These are phyloP conservation scores for Nebria salina DNA, from an alignment of 2,888 invertebrate species.

Conservation along the genomic window DNA sequence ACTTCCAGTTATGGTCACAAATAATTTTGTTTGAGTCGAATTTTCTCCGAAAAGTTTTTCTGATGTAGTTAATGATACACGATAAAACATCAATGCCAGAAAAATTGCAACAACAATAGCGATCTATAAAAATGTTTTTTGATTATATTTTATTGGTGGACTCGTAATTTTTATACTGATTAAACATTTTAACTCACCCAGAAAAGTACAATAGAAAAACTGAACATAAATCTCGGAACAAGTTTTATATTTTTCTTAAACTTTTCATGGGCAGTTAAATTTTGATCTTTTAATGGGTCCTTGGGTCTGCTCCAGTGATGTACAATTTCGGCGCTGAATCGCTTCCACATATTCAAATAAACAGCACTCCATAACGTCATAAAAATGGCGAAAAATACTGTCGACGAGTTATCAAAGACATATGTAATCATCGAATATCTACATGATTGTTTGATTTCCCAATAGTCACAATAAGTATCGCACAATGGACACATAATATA, in stretches of 20 bases:
- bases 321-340: conserved; percentile 72
- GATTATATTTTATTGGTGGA: too few relatives aligned
- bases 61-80: conserved; percentile 68
- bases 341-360: conserved; percentile 79
- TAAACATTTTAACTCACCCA: conserved; percentile 49
- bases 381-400: conserved; percentile 74
- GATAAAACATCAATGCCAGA: conserved; percentile 76
- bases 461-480: conserved; percentile 73
- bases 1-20: conserved; percentile 76
- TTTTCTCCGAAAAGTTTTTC: conserved; percentile 64
- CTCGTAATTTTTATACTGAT: background rate
- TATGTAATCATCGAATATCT: conserved; percentile 72
- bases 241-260: background rate
- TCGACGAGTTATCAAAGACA: conserved; percentile 78
- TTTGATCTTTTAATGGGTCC: conserved; percentile 74
- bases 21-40: conserved; percentile 60
- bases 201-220: conserved; percentile 70
- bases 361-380: conserved; percentile 80
- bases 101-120: conserved; percentile 74
- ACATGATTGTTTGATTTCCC: conserved; percentile 73
- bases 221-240: conserved; percentile 70
- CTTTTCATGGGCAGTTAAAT: background rate
- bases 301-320: conserved; percentile 79
- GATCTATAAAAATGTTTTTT: conserved; percentile 61
- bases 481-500: conserved; percentile 79